A percentile compares a stretch with the other conserved stretches of the same genome.
Conservation (phyloP, 2,113 vertebrate species). For the Gadus chalcogrammus region DNA sequence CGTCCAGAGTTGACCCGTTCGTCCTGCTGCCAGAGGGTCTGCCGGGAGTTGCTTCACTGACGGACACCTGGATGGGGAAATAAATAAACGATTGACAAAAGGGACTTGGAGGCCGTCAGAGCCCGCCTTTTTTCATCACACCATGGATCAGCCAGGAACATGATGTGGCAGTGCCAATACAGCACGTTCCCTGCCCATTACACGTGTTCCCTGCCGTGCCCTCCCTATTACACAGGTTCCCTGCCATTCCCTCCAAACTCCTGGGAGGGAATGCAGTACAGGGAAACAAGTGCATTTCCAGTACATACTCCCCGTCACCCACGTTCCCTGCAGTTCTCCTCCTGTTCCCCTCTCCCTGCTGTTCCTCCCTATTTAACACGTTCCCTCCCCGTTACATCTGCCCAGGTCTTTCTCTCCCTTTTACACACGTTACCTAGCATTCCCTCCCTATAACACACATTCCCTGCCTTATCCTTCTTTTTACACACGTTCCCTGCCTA, state of each 20-base stretch:
- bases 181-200: too few relatives aligned
- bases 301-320: neutral
- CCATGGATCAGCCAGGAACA: conserved; percentile 33
- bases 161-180: conserved; percentile 20
- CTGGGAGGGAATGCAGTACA: too few relatives aligned
- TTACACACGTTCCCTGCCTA: too few relatives aligned
- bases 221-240: conserved; percentile 22
- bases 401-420: neutral
- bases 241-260: neutral
- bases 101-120: conserved; percentile 31
- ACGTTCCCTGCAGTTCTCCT: neutral
- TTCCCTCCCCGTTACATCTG: too few relatives aligned
- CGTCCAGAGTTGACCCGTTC: conserved; percentile 50
- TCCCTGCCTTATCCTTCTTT: too few relatives aligned
- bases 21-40: conserved; percentile 13
- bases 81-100: conserved; percentile 11
- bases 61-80: conserved; percentile 54
- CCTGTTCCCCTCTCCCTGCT: too few relatives aligned
- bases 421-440: neutral
- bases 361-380: too few relatives aligned
- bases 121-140: conserved; percentile 15
- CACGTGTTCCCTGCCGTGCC: too few relatives aligned
- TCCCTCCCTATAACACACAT: too few relatives aligned
- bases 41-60: conserved; percentile 41
- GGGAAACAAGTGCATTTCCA: too few relatives aligned